Conservation (phyloP, 35 echinoderm and acorn worm genomes). For the Patiria miniata region DNA sequence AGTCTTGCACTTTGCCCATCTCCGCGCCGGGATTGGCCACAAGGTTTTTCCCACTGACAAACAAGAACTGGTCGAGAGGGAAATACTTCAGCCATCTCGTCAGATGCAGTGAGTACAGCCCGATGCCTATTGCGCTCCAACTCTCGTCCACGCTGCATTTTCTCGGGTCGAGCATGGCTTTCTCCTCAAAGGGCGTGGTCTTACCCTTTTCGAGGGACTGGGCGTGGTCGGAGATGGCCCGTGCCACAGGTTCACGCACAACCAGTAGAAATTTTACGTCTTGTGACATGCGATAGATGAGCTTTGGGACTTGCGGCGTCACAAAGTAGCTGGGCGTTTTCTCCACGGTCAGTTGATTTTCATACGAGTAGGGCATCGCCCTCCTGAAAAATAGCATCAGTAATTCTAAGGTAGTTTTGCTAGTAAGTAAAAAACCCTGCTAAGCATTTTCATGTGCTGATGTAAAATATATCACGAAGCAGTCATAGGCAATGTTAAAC, state of each 20-base stretch:
- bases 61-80: conserved; percentile 63
- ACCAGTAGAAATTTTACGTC: conserved; percentile 78
- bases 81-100: conserved; percentile 70
- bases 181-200: conserved; percentile 40
- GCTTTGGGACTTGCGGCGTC: conserved; percentile 57
- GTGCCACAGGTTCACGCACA: conserved; percentile 75
- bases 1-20: conserved; percentile 69
- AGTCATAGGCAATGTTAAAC: no score
- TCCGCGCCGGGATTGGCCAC: conserved; percentile 70
- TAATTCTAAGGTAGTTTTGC: background rate
- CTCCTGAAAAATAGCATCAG: conserved; percentile 37
- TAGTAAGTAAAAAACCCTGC: background rate
- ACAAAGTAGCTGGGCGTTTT: conserved; percentile 94
- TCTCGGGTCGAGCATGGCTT: conserved; percentile 41
- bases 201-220: conserved; percentile 75
- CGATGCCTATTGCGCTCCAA: conserved; percentile 66
- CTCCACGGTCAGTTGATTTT: conserved; percentile 84
- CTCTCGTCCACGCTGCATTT: conserved; percentile 42
- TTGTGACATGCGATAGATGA: conserved; percentile 63
- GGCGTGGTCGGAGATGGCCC: conserved; percentile 82
- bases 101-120: conserved; percentile 75
- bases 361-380: conserved; percentile 72
- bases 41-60: conserved; percentile 81
- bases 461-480: no score
- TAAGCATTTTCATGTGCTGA: background rate